Percentiles rank a stretch among this genome's conserved stretches.
Evolutionary conservation across 2,888 invertebrate species (phyloP).

Genomic region (Kuschelorhynchus macadamiae): DNA sequence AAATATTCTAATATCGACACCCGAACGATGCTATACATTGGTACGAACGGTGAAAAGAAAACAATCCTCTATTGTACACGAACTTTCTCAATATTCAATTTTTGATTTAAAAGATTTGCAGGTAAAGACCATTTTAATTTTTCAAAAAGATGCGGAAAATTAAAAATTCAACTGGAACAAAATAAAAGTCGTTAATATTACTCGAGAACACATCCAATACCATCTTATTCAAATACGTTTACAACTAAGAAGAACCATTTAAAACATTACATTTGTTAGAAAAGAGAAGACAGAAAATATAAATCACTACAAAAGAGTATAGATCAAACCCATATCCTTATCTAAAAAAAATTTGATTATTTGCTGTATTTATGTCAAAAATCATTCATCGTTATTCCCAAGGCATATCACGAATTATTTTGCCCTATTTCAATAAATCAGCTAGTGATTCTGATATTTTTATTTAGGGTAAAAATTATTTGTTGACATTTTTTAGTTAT

Average conservation of each 20-base stretch:
- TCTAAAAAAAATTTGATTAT: slow-evolving; percentile 7
- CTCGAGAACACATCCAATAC: slow-evolving; percentile 7
- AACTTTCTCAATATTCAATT: slow-evolving; percentile 17
- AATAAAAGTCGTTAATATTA: slow-evolving; percentile 27
- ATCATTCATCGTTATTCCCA: too few species aligned
- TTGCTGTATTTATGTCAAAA: slow-evolving; percentile 7
- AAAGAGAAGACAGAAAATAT: slow-evolving; percentile 2
- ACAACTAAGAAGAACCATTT: slow-evolving; percentile 16
- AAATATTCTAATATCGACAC: slow-evolving; percentile 12
- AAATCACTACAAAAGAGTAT: background rate
- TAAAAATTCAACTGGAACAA: slow-evolving; percentile 22
- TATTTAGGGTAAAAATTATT: too few species aligned
- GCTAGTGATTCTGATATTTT: too few species aligned
- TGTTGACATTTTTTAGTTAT: too few species aligned
- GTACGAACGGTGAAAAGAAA: slow-evolving; percentile 28
- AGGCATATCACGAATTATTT: too few species aligned
- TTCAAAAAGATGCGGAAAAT: slow-evolving; percentile 27
- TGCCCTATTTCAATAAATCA: too few species aligned
- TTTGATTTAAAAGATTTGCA: slow-evolving; percentile 32
- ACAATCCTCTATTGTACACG: slow-evolving; percentile 17
- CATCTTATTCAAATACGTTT: slow-evolving; percentile 15
- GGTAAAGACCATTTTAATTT: slow-evolving; percentile 22
- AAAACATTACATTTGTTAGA: slow-evolving; percentile 16
- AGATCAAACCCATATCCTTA: background rate
- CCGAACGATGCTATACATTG: slow-evolving; percentile 30